Base-by-base conservation (phyloP, 35 echinoderm and acorn worm genomes). In the Nesometra sesokonis region DNA sequence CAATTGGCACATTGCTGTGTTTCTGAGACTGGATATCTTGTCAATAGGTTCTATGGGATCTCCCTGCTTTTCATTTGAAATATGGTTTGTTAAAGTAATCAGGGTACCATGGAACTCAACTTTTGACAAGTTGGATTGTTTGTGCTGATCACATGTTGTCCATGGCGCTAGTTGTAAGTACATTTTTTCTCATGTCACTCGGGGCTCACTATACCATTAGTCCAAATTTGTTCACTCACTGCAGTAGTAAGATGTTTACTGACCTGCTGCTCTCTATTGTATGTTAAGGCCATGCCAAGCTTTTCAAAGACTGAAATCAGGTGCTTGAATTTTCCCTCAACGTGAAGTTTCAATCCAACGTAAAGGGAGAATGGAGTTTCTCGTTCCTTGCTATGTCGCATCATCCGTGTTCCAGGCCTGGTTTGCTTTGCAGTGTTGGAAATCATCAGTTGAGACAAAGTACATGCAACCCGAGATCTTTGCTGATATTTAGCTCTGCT, bases 81-180 rank as follows among this genome's bases (percentile, higher is more conserved):
- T 32, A 33, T 81, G 79, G 32, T 81, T 81, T 13, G 79, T 81
- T 33, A 81, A 32, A 17, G 79, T 81, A 23, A 81, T 81, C 32
- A 81, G 79, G 32, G 79, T 81, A 31, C 79, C 79, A 81, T 81
- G 79, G 79, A 81, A 81, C 79, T 23, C 79, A 17, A 81, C 79
- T 81, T 81, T 81, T 17, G 79, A 81, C 79, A 81, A 81, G 79
- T 81, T 81, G 19, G 79, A 81, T 81, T 81, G 79, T 81, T 81
- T 81, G 79, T 81, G 79, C 79, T 81, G 79, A 33, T 81, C 79
- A 81, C n/a, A 81, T 81, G 79, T 81, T 81, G 79, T 81, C 79
- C 79, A 81, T 81, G 32, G 13, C 79, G 15, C 79, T n/a, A 17
- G 13, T n/a, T 76, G 57, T 17, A 17, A 13, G 13, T 13, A 13